Percentiles rank a stretch among this genome's conserved stretches.
Evolutionary conservation across 1,140 invertebrate species (phyloP).

Genomic region (Ephestia elutella): DNA sequence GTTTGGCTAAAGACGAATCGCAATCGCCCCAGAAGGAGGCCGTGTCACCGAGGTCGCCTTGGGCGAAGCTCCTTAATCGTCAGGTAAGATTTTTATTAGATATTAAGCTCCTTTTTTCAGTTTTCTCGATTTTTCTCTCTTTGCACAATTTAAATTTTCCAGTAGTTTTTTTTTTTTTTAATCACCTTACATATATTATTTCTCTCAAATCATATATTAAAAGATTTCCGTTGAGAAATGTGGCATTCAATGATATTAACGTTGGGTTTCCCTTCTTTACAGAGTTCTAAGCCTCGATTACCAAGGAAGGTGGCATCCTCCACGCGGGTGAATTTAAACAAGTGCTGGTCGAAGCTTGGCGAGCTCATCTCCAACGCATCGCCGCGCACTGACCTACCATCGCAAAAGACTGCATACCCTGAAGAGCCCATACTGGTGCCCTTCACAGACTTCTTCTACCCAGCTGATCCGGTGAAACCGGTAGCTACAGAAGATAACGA

Average conservation of each 20-base stretch:
- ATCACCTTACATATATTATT: not conserved
- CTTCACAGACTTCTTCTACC: slow-evolving; percentile 60
- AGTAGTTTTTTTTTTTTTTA: not conserved
- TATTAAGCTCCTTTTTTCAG: not conserved
- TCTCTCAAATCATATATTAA: no score
- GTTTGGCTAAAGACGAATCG: slow-evolving; percentile 63
- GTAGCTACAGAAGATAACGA: slow-evolving; percentile 52
- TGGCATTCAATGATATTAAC: not conserved
- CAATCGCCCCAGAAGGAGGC: slow-evolving; percentile 54
- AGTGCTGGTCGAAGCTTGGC: slow-evolving; percentile 76
- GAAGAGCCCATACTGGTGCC: slow-evolving; percentile 56
- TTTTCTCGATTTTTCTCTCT: not conserved
- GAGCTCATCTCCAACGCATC: slow-evolving; percentile 67
- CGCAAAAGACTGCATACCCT: slow-evolving; percentile 59
- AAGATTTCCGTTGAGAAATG: not conserved
- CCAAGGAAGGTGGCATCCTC: slow-evolving; percentile 69
- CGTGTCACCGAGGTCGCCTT: slow-evolving; percentile 60
- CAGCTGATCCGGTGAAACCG: slow-evolving; percentile 61
- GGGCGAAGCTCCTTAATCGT: slow-evolving; percentile 66
- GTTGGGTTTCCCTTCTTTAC: slow-evolving; percentile 38
- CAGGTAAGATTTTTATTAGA: slow-evolving; percentile 43
- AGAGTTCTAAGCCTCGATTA: slow-evolving; percentile 71
- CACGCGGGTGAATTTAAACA: slow-evolving; percentile 75
- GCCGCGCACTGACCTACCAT: slow-evolving; percentile 63
- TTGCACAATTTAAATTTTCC: not conserved